phyloP scores from a whole-genome alignment of 1,140 invertebrate species.

The Zaprionus nigranus region DNA sequence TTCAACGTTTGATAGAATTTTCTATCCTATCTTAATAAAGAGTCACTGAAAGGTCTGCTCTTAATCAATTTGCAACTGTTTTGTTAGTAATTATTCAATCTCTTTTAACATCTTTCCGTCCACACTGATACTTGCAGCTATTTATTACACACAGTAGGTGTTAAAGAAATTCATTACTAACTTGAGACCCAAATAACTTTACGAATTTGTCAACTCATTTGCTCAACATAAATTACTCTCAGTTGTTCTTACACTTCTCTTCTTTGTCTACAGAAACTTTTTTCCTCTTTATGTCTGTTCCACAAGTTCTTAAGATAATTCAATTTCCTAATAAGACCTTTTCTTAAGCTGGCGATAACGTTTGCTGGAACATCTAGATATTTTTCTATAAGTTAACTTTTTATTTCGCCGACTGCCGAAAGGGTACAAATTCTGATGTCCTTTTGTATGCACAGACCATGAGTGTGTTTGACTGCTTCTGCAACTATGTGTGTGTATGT shows the following conservation, averaged over 20 bases:
- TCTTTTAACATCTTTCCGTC: neutral
- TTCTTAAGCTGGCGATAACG: slow-evolving; percentile 7
- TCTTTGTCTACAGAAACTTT: neutral
- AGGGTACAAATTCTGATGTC: slow-evolving; percentile 70
- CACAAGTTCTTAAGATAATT: neutral
- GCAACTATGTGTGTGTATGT: slow-evolving; percentile 35
- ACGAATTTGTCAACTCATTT: slow-evolving; percentile 15
- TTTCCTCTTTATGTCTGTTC: neutral
- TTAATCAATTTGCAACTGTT: neutral
- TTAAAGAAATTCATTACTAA: neutral
- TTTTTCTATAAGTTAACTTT: slow-evolving; percentile 49
- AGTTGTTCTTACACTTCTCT: neutral
- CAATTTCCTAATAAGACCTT: slow-evolving; percentile 3
- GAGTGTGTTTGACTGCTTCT: slow-evolving; percentile 14
- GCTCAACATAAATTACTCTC: neutral
- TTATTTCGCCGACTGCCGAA: slow-evolving; percentile 59
- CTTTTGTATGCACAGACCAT: slow-evolving; percentile 36
- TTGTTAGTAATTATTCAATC: neutral
- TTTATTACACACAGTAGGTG: neutral
- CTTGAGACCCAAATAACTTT: neutral
- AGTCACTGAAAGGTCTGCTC: neutral
- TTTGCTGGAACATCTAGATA: slow-evolving; percentile 23
- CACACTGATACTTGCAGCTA: neutral
- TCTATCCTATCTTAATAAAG: neutral
- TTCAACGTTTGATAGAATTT: too few species aligned